Evolutionary conservation across 2,888 invertebrate species (phyloP).

Genomic region (Aleiodes alternator): DNA sequence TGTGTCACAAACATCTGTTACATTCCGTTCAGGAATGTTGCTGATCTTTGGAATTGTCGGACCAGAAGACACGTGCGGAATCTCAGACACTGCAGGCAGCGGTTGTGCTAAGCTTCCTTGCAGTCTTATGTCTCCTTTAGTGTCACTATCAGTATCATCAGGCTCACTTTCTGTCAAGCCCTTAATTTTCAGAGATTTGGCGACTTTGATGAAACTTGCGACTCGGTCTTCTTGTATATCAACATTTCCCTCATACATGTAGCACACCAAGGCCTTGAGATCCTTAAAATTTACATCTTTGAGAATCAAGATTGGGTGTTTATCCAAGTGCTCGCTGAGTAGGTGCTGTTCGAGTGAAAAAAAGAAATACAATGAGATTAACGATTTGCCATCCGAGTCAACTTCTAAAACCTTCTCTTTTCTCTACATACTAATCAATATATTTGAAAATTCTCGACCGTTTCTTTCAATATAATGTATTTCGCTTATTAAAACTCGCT

Average conservation of each 20-base stretch:
- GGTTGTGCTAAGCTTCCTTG: slow-evolving; percentile 68
- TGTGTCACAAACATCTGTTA: slow-evolving; percentile 68
- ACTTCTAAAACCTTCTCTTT: neutral
- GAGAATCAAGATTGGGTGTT: slow-evolving; percentile 93
- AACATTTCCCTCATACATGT: slow-evolving; percentile 95
- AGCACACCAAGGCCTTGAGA: slow-evolving; percentile 94
- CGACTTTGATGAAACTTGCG: slow-evolving; percentile 90
- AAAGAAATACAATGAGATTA: slow-evolving; percentile 46
- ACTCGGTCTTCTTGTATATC: slow-evolving; percentile 95
- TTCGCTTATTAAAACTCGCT: no score
- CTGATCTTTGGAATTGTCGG: slow-evolving; percentile 74
- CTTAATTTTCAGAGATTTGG: slow-evolving; percentile 94
- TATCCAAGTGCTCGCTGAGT: slow-evolving; percentile 91
- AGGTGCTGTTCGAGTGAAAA: slow-evolving; percentile 81
- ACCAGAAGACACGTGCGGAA: slow-evolving; percentile 75
- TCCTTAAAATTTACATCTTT: slow-evolving; percentile 95
- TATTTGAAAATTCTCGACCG: neutral
- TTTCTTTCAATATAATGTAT: no score
- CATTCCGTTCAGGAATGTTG: slow-evolving; percentile 74
- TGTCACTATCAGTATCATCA: slow-evolving; percentile 74
- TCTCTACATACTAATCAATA: neutral
- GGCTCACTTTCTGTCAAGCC: slow-evolving; percentile 91
- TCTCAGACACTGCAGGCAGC: slow-evolving; percentile 67
- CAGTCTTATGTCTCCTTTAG: slow-evolving; percentile 66
- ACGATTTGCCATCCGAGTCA: neutral